Percentiles rank a stretch among this genome's conserved stretches.
Evolutionary conservation across 2,797 vertebrate genomes (phyloP).

Genomic region (Lacerta bilineata): DNA sequence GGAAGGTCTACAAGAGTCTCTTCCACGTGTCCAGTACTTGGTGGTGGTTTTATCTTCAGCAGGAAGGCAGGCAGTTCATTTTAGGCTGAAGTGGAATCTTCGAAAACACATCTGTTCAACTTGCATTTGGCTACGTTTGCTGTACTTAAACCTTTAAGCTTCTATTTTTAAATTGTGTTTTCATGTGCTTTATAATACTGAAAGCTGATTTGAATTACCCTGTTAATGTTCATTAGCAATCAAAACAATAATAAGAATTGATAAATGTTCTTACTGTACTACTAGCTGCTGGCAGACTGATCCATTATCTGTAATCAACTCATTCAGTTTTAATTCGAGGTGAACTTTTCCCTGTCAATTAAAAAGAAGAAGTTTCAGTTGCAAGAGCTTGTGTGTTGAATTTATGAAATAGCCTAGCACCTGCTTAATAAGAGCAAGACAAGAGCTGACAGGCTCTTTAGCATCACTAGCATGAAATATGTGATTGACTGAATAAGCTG

Average conservation of each 20-base stretch:
- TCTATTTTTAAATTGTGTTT: too few relatives aligned
- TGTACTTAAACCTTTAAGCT: too few relatives aligned
- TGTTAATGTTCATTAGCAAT: background rate
- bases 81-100: too few relatives aligned
- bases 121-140: too few relatives aligned
- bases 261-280: slow-evolving; percentile 90
- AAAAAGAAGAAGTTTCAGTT: slow-evolving; percentile 52
- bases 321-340: slow-evolving; percentile 95
- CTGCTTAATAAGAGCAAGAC: background rate
- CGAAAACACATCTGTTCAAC: too few relatives aligned
- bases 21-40: background rate
- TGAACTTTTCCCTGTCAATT: slow-evolving; percentile 94
- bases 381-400: slow-evolving; percentile 15
- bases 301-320: slow-evolving; percentile 96
- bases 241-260: slow-evolving; percentile 31
- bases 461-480: background rate
- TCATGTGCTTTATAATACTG: too few relatives aligned
- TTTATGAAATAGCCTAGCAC: background rate
- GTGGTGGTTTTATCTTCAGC: background rate
- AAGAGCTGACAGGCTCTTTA: background rate
- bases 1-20: background rate
- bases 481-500: background rate
- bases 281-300: slow-evolving; percentile 91
- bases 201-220: too few relatives aligned
- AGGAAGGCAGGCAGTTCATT: background rate